phyloP scores from a whole-genome alignment of 2,113 vertebrate species.

The Thunnus maccoyii region DNA sequence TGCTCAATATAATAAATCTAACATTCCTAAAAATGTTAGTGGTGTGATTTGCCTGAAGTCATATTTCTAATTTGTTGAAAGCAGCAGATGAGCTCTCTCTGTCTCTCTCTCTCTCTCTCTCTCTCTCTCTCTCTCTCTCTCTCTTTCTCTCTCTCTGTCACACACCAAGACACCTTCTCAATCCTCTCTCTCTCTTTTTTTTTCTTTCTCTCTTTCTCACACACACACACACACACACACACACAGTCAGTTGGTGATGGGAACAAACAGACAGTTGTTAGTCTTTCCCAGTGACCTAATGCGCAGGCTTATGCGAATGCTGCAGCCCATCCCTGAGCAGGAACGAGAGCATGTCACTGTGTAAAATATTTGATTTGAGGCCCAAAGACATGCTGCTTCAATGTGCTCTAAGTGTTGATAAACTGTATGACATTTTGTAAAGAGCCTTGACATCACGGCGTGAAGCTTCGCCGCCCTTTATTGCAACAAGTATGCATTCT shows the following conservation, averaged over 20 bases:
- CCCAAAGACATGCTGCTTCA: constrained; percentile 7
- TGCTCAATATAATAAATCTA: no score
- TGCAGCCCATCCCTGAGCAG: constrained; percentile 79
- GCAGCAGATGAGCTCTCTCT: constrained; percentile 21
- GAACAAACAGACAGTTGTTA: constrained; percentile 85
- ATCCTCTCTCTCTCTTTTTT: background rate
- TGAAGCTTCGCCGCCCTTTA: no score
- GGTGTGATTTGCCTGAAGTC: background rate
- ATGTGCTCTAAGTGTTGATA: constrained; percentile 33
- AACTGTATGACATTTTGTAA: background rate
- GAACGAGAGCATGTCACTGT: constrained; percentile 69
- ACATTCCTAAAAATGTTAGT: no score
- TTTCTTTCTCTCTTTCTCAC: background rate
- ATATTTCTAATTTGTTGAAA: constrained; percentile 43
- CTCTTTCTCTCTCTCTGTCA: no score
- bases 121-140: background rate
- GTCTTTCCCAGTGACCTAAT: constrained; percentile 83
- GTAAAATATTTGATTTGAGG: constrained; percentile 53
- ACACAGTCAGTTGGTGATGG: constrained; percentile 72
- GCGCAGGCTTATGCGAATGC: constrained; percentile 80
- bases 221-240: constrained; percentile 41
- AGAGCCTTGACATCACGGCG: background rate
- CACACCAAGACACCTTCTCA: background rate
- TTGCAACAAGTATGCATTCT: background rate
- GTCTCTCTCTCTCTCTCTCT: background rate